Evolutionary conservation across 2,797 vertebrate genomes (phyloP), one percentile per base, ranked within the genome.

Genomic region (Hydrolagus colliei): DNA sequence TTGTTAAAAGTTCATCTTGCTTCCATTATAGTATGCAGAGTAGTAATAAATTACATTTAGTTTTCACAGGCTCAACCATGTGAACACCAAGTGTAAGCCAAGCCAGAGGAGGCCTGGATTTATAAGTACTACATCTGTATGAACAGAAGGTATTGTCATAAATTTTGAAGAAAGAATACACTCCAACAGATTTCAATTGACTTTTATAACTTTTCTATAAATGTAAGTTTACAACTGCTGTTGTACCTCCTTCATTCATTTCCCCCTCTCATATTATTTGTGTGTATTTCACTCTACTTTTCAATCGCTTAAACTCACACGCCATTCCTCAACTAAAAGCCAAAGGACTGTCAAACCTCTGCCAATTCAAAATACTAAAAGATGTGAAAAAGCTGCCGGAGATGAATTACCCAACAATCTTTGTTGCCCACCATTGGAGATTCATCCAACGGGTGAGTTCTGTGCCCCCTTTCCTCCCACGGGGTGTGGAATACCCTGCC

Each of bases 1-100:
- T 84, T 84, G 79, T 84, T 84, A 71, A 84, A 84, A 41, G 52
- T 84, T 71, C 79, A 71, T 84, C 79, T 84, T 84, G 79, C 79
- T 71, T 84, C 79, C 32, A 71, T 84, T 84, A 84, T 52, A 35
- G 79, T 41, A 84, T 84, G 79, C 65, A 68, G 65, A 84, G 65
- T 52, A 67, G 65, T 84, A 84, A 84, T 84, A 84, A 84, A 84
- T 84, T 84, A 84, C 32, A 41, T 41, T 84, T 52, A 82, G 79
- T 84, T 32, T 41, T 71, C 32, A 71, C 79, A 84, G 62, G 65
- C 32, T 52, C 1, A 20, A 84, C 32, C 79, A 84, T 35, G 79
- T 84, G 79, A 71, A 84, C 32, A n/a, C 27, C 11, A n/a, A 84
- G 79, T 84, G 65, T 32, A 84, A 84, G 65, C 65, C 79, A 84